A percentile compares a stretch with the other conserved stretches of the same genome.
phyloP scores from a whole-genome alignment of 2,888 invertebrate genomes.

The Embidobia sp. region DNA sequence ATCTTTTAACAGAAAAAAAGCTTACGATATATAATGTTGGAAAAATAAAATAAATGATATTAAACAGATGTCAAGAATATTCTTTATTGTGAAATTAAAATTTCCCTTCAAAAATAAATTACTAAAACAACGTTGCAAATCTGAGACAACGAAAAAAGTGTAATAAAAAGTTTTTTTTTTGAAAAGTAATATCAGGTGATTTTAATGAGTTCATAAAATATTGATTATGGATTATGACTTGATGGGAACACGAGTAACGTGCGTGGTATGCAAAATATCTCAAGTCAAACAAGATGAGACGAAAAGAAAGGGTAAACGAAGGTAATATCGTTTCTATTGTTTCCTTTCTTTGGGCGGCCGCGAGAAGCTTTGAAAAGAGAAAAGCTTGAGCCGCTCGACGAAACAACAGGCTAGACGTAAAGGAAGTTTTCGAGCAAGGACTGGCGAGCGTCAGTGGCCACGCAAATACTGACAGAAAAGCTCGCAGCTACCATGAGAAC shows the following conservation, averaged over 20 bases:
- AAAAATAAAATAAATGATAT: no score
- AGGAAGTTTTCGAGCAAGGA: slow-evolving; percentile 34
- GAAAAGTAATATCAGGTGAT: no score
- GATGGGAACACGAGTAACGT: slow-evolving; percentile 3
- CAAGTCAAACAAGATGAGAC: slow-evolving; percentile 39
- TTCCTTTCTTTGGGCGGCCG: slow-evolving; percentile 33
- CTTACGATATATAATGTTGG: no score
- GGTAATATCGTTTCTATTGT: slow-evolving; percentile 53
- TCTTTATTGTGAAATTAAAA: no score
- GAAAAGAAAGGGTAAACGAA: slow-evolving; percentile 36
- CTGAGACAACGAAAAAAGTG: no score
- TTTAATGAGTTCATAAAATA: no score
- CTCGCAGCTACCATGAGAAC: slow-evolving; percentile 47
- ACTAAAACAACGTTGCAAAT: no score
- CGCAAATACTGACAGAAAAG: slow-evolving; percentile 49
- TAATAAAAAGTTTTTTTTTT: no score
- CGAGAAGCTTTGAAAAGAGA: slow-evolving; percentile 40
- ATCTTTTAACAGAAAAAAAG: no score
- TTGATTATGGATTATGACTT: slow-evolving; percentile 46
- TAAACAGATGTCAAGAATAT: no score
- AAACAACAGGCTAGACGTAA: slow-evolving; percentile 53
- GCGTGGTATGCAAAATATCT: slow-evolving; percentile 35
- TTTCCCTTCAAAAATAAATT: no score
- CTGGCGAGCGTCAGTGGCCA: slow-evolving; percentile 36
- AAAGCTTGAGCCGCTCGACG: slow-evolving; percentile 39